Evolutionary conservation across 2,113 vertebrate genomes (phyloP), one percentile per base, ranked within the genome.

Genomic region (Tretioscincus oriximinensis): DNA sequence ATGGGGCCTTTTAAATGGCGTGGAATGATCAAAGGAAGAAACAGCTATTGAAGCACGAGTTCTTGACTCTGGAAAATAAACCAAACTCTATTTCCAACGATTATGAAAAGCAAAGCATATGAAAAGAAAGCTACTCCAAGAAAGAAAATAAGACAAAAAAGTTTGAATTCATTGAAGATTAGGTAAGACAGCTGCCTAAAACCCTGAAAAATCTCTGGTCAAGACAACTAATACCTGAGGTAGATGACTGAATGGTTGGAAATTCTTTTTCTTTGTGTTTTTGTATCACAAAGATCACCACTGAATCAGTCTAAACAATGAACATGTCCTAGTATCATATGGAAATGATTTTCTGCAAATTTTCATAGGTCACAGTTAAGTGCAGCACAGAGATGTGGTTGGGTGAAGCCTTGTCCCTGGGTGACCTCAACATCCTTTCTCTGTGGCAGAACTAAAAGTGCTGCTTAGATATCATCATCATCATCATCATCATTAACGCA

Each of bases 1-100:
- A 89, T 96, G 96, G 0, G 95, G 96, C 49, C 96, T 93, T 89
- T 97, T 96, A 82, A 95, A 94, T 0, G 95, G 93, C 1, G 90
- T 75, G 54, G 84, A 88, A 72, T 95, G 93, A 63, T 96, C 95
- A 77, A 92, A 94, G 0, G 93, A 94, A 51, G 96, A 88, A 73
- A 94, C 93, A 0, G 93, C 92, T 1, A 94, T 88, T 65, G 95
- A 93, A 0, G 94, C 95, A 41, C 90, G 90, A 20, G 87, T 91
- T 77, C 93, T 89, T 0, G 93, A 91, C 88, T 95, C 96, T 96
- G 67, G 81, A 85, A 69, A 72, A 68, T 18, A 47, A 73, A 68
- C 10, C 49, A 21, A 49, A 9, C 29, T 31, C 1, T 1, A 3
- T 70, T 26, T 54, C 9, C 26, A 28, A 63, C 10, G 69, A 4